These are phyloP conservation scores for Phrynocephalus vlangalii DNA, from an alignment of 2,797 vertebrate genomes.

Conservation along the genomic window DNA sequence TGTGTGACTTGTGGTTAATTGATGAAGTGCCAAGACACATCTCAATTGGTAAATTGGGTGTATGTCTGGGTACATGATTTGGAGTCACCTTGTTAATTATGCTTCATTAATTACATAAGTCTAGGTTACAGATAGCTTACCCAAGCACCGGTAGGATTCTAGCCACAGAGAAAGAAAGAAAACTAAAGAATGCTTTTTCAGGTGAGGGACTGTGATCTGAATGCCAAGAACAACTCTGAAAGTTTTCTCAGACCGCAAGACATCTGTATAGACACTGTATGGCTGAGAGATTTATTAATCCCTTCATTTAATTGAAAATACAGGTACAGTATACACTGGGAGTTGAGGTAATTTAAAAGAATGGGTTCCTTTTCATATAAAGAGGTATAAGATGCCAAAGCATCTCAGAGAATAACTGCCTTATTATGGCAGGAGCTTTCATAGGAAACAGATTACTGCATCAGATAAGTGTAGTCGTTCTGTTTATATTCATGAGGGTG, in stretches of 20 bases:
- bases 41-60: too few relatives aligned
- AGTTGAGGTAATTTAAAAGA: constrained; percentile 19
- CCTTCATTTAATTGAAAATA: constrained; percentile 14
- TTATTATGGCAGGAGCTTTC: constrained; percentile 9
- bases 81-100: too few relatives aligned
- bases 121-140: too few relatives aligned
- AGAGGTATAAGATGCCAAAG: not conserved
- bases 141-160: too few relatives aligned
- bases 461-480: constrained; percentile 8
- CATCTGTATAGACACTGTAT: not conserved
- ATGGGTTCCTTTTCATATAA: not conserved
- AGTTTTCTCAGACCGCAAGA: constrained; percentile 8
- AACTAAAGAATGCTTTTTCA: not conserved
- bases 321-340: not conserved
- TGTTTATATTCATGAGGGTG: not conserved
- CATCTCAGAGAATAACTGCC: not conserved
- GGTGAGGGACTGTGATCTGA: not conserved
- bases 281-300: constrained; percentile 9
- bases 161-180: too few relatives aligned
- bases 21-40: too few relatives aligned
- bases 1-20: too few relatives aligned
- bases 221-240: not conserved
- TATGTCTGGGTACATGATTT: too few relatives aligned
- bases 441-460: constrained; percentile 5
- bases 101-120: too few relatives aligned